Conservation (phyloP, 2,113 vertebrate species). For the Chloroceryle aenea region DNA sequence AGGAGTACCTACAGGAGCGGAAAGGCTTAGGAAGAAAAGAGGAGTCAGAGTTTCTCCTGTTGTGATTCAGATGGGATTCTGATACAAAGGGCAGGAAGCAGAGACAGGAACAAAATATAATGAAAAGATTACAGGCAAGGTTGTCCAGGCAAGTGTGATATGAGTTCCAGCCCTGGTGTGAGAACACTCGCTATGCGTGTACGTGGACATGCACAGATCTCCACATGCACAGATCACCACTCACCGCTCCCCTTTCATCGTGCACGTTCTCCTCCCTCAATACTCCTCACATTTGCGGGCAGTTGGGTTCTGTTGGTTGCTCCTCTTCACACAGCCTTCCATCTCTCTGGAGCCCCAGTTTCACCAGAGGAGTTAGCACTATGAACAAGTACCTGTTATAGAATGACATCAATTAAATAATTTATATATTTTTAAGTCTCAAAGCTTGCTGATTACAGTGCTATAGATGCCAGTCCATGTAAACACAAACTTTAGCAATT, state of each 20-base stretch:
- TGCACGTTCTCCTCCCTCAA: not conserved
- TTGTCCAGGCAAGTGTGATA: not conserved
- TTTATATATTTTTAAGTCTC: not conserved
- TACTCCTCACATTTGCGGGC: not conserved
- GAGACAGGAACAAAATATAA: not conserved
- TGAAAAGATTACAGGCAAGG: not conserved
- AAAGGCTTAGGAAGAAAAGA: not conserved
- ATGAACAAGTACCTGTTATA: not conserved
- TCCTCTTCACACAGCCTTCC: not conserved
- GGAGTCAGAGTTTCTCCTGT: not conserved
- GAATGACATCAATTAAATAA: not conserved
- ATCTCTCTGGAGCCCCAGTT: not conserved
- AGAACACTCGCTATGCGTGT: not conserved
- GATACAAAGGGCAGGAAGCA: not conserved
- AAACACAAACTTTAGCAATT: not conserved
- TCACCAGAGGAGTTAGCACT: not conserved
- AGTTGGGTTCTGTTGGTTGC: not conserved
- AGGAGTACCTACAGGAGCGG: not conserved
- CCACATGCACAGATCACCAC: not conserved
- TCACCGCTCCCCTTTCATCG: not conserved
- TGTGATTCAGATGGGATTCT: not conserved
- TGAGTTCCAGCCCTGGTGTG: not conserved
- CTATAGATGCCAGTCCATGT: not conserved
- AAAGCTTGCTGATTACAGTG: not conserved
- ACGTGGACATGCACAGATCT: accelerated